These are phyloP conservation scores for Cerceris rybyensis DNA, from an alignment of 2,888 invertebrate species.

Conservation along the genomic window DNA sequence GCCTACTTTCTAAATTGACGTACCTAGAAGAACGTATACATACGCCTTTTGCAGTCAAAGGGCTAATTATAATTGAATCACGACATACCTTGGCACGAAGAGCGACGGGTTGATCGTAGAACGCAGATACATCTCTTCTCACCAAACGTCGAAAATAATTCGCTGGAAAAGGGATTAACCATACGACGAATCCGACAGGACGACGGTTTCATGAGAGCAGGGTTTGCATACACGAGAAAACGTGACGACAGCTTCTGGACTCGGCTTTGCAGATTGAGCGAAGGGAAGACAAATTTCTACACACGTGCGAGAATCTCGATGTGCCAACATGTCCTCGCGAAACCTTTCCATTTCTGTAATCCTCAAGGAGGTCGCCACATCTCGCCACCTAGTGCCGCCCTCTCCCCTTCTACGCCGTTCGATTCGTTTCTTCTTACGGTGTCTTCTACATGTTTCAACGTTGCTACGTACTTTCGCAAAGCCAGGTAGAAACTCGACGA, in stretches of 20 bases:
- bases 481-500: conserved; percentile 6
- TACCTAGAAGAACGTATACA: too few species aligned
- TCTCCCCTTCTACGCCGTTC: conserved; percentile 9
- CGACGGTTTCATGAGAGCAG: conserved; percentile 48
- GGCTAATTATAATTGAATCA: too few species aligned
- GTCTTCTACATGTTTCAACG: conserved; percentile 28
- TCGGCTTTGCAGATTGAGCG: conserved; percentile 69
- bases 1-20: too few species aligned
- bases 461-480: conserved; percentile 21
- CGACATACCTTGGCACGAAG: too few species aligned
- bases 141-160: too few species aligned
- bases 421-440: conserved; percentile 32
- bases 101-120: too few species aligned
- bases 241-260: conserved; percentile 67
- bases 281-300: conserved; percentile 29
- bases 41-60: too few species aligned
- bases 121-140: too few species aligned
- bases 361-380: conserved; percentile 59
- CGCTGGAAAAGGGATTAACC: too few species aligned
- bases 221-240: conserved; percentile 54
- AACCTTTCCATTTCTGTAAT: conserved; percentile 74
- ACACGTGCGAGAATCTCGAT: conserved; percentile 30
- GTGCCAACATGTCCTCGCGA: conserved; percentile 62
- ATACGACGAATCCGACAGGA: too few species aligned
- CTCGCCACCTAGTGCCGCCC: conserved; percentile 20